Base-by-base conservation (phyloP, 2,888 invertebrate genomes). In the Spatulosminthurus flaviceps region DNA sequence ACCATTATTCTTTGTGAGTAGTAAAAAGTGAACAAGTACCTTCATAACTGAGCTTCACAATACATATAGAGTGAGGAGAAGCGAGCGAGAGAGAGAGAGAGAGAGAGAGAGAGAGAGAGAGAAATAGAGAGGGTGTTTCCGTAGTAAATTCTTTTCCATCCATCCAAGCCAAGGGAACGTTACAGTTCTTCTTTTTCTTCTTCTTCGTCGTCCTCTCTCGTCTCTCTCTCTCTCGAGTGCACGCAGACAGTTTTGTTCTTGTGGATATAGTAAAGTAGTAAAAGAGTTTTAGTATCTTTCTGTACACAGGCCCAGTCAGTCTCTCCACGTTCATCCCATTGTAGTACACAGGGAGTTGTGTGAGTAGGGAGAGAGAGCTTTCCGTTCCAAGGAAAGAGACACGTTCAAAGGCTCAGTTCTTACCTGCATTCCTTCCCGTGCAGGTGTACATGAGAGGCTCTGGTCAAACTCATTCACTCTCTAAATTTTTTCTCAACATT, bases 351-450 rank as follows among this genome's bases (percentile, higher is more conserved):
- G 16, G n/a, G 5, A 2, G 51, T 51, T n/a, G 51, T 5, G 16
- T 51, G 16, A 51, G 16, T 11, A 19, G 16, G 51, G 5, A 51
- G 51, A 51, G 51, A 29, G 64, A 75, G 64, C 42, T 28, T 16
- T 64, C 67, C 11, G 13, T 74, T 34, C 61, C 34, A 74, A 74
- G 61, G 74, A 74, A 74, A 74, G 19, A 70, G 24, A 28, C 29
- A 72, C 24, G 26, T 72, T n/a, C 5, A 72, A 75, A 75, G 64
- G 69, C 77, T 70, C 77, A 78, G 77, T 78, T 78, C 60, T 78
- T 78, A 78, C 77, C 70, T 78, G 77, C 77, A 78, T 78, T 78
- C 77, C 77, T 22, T 41, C 16, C 70, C 41, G 70, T 71, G 77
- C 77, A 78, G 71, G 77, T 77, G 77, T 78, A 61, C 71, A 69